Base-by-base conservation (phyloP, 1,140 invertebrate genomes). In the Eupristina koningsbergeri region DNA sequence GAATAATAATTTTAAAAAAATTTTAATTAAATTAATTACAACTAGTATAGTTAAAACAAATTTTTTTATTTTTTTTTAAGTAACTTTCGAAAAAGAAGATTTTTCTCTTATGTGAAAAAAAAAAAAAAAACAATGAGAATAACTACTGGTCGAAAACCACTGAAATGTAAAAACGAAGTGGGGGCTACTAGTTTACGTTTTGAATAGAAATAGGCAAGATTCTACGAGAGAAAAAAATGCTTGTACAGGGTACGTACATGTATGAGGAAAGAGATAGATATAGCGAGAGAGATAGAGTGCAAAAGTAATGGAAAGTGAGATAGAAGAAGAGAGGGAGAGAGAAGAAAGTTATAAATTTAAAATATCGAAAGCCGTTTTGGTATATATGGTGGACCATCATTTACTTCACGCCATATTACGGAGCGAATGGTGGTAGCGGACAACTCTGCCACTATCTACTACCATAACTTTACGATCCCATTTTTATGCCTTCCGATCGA, bases 281-380 rank as follows among this genome's bases (percentile, higher is more conserved):
- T n/a, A n/a, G 41, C 41, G 41, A 7, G 41, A 11, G 29, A 64
- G 31, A 64, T 8, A 34, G 63, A 31, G 58, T 7, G 13, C 31
- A 47, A 41, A 39, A 47, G 41, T 45, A 36, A 26, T 34, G 26
- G 11, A 39, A 11, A 75, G 74, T 77, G 64, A 67, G 17, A 67
- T 1, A 36, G 64, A 15, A 61, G 15, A 8, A 50, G 53, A 45
- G 58, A 36, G 45, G 34, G 53, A 26, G 53, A n/a, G 13, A 41
- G 22, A 75, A 83, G 53, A 83, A 78, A 77, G 74, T 77, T 71
- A 71, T 41, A 79, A 84, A 84, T 84, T 76, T 79, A 78, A 84
- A 84, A 84, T 84, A 84, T 84, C 82, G 82, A 74, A 84, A 84
- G 79, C 82, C 73, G 82, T 84, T 84, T 83, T 84, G 75, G 64